A percentile compares a stretch with the other conserved stretches of the same genome.
phyloP scores from a whole-genome alignment of 2,888 invertebrate genomes.

The Cantharis rustica region DNA sequence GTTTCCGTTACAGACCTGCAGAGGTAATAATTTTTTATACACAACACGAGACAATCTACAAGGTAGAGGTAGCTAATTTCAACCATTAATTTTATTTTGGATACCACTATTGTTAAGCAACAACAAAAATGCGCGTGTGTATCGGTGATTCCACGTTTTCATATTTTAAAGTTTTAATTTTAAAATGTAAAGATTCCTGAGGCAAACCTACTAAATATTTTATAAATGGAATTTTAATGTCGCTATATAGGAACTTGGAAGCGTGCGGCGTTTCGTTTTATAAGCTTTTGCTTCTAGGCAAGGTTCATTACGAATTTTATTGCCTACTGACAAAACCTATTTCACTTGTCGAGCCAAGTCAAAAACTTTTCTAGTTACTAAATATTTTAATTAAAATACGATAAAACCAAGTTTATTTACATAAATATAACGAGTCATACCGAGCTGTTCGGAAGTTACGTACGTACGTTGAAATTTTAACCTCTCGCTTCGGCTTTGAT shows the following conservation, averaged over 20 bases:
- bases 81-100: neutral
- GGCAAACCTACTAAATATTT: conserved; percentile 27
- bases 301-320: conserved; percentile 16
- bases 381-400: neutral
- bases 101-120: too few relatives aligned
- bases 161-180: conserved; percentile 18
- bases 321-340: conserved; percentile 10
- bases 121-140: neutral
- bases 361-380: neutral
- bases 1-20: neutral
- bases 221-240: conserved; percentile 31
- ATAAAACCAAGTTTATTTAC: neutral
- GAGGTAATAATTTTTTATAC: neutral
- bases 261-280: conserved; percentile 5
- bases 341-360: neutral
- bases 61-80: neutral
- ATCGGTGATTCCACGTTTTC: conserved; percentile 7
- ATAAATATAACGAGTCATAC: neutral
- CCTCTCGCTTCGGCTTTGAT: neutral
- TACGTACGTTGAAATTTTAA: neutral
- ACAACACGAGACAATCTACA: neutral
- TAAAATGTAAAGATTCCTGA: conserved; percentile 12
- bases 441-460: neutral
- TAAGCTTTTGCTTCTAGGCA: conserved; percentile 10
- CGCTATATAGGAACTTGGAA: conserved; percentile 21